phyloP scores from a whole-genome alignment of 2,113 vertebrate species.

The Gavialis gangeticus region DNA sequence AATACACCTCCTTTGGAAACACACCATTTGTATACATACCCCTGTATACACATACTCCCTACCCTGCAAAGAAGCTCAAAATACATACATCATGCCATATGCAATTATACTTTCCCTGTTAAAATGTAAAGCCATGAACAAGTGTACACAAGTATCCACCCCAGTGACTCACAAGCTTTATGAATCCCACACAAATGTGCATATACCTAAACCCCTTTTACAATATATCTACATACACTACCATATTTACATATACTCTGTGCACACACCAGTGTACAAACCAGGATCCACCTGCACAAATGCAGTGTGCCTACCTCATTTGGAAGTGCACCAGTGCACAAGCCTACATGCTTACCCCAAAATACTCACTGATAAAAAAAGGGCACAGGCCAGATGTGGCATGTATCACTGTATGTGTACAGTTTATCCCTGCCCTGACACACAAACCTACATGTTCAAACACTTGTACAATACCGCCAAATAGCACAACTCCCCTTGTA shows the following conservation, averaged over 20 bases:
- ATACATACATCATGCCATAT: not conserved
- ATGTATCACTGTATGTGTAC: not conserved
- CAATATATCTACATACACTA: not conserved
- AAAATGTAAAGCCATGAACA: not conserved
- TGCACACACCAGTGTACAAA: not conserved
- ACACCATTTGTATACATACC: not conserved
- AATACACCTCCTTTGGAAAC: conserved; percentile 16
- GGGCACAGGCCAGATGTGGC: not conserved
- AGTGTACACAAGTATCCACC: fast-evolving
- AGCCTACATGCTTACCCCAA: too few relatives aligned
- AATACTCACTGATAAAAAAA: too few relatives aligned
- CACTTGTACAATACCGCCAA: fast-evolving
- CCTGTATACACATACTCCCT: not conserved
- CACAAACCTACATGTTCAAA: not conserved
- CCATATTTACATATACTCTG: not conserved
- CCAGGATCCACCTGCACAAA: not conserved
- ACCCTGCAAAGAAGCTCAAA: conserved; percentile 40
- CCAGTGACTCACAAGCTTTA: not conserved
- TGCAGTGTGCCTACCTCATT: not conserved
- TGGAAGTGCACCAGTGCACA: too few relatives aligned
- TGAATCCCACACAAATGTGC: not conserved
- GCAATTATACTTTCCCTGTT: not conserved
- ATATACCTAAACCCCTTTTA: not conserved
- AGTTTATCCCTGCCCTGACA: not conserved
- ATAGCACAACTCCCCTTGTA: fast-evolving